phyloP scores from a whole-genome alignment of 2,888 invertebrate genomes.

The Amblyjoppa fuscipennis region DNA sequence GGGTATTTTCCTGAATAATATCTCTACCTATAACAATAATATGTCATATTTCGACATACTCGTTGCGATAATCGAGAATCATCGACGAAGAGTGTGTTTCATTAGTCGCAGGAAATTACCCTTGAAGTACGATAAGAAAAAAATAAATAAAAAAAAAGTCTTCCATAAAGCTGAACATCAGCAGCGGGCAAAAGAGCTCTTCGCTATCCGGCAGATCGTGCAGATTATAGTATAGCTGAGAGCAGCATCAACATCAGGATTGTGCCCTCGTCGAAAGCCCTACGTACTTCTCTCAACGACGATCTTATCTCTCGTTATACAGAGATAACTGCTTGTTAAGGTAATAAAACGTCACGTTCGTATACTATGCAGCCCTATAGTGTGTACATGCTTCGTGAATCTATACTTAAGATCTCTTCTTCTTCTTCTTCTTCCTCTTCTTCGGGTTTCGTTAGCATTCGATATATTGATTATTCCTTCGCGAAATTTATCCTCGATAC shows the following conservation, averaged over 20 bases:
- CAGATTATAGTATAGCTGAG: conserved; percentile 54
- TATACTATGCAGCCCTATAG: conserved; percentile 32
- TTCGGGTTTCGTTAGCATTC: conserved; percentile 46
- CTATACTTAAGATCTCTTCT: conserved; percentile 54
- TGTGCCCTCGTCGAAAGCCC: conserved; percentile 59
- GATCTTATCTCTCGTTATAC: conserved; percentile 68
- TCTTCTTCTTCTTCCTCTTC: conserved; percentile 33
- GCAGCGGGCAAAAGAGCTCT: conserved; percentile 36
- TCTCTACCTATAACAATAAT: not conserved
- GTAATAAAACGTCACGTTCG: conserved; percentile 69
- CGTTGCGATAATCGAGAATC: not conserved
- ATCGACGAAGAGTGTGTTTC: not conserved
- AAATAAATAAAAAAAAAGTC: not conserved
- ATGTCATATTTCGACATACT: not conserved
- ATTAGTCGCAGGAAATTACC: conserved; percentile 5
- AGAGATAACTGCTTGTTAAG: conserved; percentile 68
- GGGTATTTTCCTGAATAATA: not conserved
- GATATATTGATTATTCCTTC: conserved; percentile 60
- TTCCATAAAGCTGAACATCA: conserved; percentile 16
- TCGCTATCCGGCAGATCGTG: conserved; percentile 57
- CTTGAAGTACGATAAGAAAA: not conserved
- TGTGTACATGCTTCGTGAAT: conserved; percentile 53
- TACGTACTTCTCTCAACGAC: conserved; percentile 64
- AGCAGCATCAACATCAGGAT: conserved; percentile 59
- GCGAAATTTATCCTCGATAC: conserved; percentile 1